Evolutionary conservation across 2,888 invertebrate genomes (phyloP).

Genomic region (Melieria picta): DNA sequence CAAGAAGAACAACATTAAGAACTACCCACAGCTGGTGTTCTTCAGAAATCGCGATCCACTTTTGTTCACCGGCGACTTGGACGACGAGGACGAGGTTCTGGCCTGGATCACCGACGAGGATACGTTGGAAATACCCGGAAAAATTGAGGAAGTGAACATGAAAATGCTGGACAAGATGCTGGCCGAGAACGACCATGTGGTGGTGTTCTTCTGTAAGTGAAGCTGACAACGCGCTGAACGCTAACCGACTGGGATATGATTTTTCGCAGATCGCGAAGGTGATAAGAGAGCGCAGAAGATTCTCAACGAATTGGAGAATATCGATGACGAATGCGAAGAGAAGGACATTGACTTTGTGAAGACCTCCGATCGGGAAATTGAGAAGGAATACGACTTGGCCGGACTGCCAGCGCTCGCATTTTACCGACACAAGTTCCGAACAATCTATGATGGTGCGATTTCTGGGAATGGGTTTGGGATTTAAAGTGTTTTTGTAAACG

Average conservation of each 20-base stretch:
- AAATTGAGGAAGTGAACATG: constrained; percentile 91
- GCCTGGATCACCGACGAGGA: constrained; percentile 93
- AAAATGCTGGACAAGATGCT: constrained; percentile 91
- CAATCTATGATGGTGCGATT: constrained; percentile 76
- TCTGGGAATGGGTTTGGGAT: not conserved
- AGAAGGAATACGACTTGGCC: constrained; percentile 86
- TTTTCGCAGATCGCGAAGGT: constrained; percentile 80
- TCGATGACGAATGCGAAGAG: constrained; percentile 92
- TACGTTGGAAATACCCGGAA: constrained; percentile 89
- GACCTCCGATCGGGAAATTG: constrained; percentile 87
- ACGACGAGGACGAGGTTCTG: constrained; percentile 90
- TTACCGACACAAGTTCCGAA: constrained; percentile 88
- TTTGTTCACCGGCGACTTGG: constrained; percentile 83
- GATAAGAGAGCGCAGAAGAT: constrained; percentile 91
- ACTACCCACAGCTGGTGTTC: constrained; percentile 86
- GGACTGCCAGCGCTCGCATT: constrained; percentile 85
- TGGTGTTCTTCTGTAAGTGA: constrained; percentile 90
- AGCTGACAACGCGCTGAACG: not conserved
- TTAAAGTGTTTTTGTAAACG: not conserved
- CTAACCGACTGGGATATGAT: not conserved
- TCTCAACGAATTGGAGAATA: constrained; percentile 87
- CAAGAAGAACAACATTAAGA: constrained; percentile 85
- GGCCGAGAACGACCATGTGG: constrained; percentile 86
- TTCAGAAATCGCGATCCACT: constrained; percentile 92
- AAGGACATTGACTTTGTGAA: constrained; percentile 92